Base-by-base conservation (phyloP, 2,113 vertebrate species). In the Menura novaehollandiae region DNA sequence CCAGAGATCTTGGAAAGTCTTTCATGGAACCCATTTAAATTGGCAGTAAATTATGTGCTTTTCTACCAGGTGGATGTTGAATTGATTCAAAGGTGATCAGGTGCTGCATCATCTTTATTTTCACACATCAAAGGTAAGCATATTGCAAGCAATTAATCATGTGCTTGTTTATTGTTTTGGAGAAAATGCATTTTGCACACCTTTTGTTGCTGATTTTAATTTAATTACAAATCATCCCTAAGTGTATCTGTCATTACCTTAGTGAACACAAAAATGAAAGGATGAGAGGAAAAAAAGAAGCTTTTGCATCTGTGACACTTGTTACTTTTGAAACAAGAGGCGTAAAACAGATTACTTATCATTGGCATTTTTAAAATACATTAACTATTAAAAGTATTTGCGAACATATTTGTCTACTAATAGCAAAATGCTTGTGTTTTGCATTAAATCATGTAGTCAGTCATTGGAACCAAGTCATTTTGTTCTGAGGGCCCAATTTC, bases 101-200 rank as follows among this genome's bases (percentile, higher is more conserved):
- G 85, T 97, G 71, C 73, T 89, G n/a, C 47, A 85, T 92, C 69
- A 56, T 97, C 51, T 95, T 96, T 69, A 97, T 95, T 97, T 97
- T 94, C 94, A 95, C 69, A 93, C 74, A 91, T 89, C 93, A 97
- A 89, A 95, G 19, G n/a, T 44, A 95, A 55, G 49, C 53, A 96
- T 93, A 96, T 89, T 94, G 77, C 71, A 97, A 96, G 86, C 47
- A 97, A 96, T 97, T 97, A 97, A 97, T 97, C 95, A 96, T 93
- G 37, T 20, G 37, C 62, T 96, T 95, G 74, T 95, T 97, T 97
- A 96, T 95, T 96, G 82, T 97, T 96, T 92, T 88, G 47, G 33
- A 95, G 77, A 94, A 96, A 97, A 95, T 95, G 47, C 82, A 95
- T 96, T 97, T 97, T 95, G 51, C 19, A 89, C 56, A 88, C 35